Conservation (phyloP, 2,888 invertebrate species). For the Drosophila quinaria region DNA sequence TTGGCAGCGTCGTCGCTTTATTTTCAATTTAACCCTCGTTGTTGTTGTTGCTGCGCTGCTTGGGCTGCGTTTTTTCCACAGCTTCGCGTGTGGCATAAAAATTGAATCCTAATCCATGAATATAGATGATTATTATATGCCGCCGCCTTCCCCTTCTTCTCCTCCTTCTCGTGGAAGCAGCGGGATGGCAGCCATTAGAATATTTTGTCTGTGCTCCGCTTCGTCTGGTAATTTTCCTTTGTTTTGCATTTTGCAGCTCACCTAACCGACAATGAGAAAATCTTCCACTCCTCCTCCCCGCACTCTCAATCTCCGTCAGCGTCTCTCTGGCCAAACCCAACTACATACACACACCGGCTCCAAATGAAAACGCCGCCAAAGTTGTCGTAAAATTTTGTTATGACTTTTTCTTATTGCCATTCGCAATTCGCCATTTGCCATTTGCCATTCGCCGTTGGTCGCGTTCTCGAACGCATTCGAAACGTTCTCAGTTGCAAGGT, state of each 20-base stretch:
- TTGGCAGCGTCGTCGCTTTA: slow-evolving; percentile 61
- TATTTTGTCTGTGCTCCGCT: slow-evolving; percentile 55
- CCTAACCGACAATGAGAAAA: slow-evolving; percentile 44
- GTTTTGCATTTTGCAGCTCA: slow-evolving; percentile 75
- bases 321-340: slow-evolving; percentile 30
- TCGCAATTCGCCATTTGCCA: slow-evolving; percentile 45
- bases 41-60: slow-evolving; percentile 45
- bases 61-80: slow-evolving; percentile 40
- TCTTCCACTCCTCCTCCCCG: slow-evolving; percentile 9
- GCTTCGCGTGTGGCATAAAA: slow-evolving; percentile 82
- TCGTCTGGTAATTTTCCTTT: slow-evolving; percentile 69
- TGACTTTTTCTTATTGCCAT: slow-evolving; percentile 81
- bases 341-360: slow-evolving; percentile 42
- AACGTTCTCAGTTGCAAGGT: slow-evolving; percentile 50
- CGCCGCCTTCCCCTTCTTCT: slow-evolving; percentile 26
- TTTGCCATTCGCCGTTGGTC: slow-evolving; percentile 14
- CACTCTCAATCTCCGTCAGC: neutral
- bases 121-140: slow-evolving; percentile 86
- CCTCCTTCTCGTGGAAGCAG: slow-evolving; percentile 44
- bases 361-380: slow-evolving; percentile 77
- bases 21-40: slow-evolving; percentile 79
- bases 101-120: slow-evolving; percentile 86
- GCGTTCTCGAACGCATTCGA: slow-evolving; percentile 65
- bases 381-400: slow-evolving; percentile 83
- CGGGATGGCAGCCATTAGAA: slow-evolving; percentile 79